Percentiles rank a stretch among this genome's conserved stretches.
These are phyloP conservation scores for Lucilia cuprina DNA, from an alignment of 1,140 invertebrate genomes.

Conservation along the genomic window DNA sequence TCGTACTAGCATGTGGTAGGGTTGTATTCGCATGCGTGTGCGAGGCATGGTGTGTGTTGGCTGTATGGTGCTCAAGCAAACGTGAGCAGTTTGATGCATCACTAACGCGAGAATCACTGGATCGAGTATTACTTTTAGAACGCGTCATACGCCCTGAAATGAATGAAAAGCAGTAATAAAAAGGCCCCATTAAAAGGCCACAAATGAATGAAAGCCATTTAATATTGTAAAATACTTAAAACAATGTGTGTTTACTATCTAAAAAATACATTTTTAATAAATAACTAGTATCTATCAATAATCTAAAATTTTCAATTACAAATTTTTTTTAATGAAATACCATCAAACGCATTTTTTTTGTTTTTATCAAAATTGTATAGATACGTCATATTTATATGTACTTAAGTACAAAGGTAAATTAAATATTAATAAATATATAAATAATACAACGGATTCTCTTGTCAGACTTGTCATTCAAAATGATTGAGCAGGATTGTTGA, in stretches of 20 bases:
- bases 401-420: no score
- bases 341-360: no score
- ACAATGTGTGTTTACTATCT: no score
- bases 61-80: slow-evolving; percentile 52
- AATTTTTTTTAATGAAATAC: no score
- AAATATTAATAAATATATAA: no score
- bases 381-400: no score
- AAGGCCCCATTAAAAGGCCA: not conserved
- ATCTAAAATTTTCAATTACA: no score
- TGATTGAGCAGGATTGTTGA: not conserved
- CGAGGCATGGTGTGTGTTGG: slow-evolving; percentile 36
- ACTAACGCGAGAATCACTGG: slow-evolving; percentile 60
- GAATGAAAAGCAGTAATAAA: slow-evolving; percentile 27
- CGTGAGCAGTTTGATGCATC: slow-evolving; percentile 60
- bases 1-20: slow-evolving; percentile 38
- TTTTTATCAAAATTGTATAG: no score
- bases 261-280: no score
- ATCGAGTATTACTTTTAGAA: slow-evolving; percentile 60
- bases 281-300: no score
- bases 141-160: slow-evolving; percentile 59
- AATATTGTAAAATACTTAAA: no score
- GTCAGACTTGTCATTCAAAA: not conserved
- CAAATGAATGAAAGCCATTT: not conserved
- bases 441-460: not conserved
- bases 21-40: slow-evolving; percentile 34